Evolutionary conservation across 35 echinoderm and acorn worm genomes (phyloP), one percentile per base, ranked within the genome.

Genomic region (Ptychodera flava): DNA sequence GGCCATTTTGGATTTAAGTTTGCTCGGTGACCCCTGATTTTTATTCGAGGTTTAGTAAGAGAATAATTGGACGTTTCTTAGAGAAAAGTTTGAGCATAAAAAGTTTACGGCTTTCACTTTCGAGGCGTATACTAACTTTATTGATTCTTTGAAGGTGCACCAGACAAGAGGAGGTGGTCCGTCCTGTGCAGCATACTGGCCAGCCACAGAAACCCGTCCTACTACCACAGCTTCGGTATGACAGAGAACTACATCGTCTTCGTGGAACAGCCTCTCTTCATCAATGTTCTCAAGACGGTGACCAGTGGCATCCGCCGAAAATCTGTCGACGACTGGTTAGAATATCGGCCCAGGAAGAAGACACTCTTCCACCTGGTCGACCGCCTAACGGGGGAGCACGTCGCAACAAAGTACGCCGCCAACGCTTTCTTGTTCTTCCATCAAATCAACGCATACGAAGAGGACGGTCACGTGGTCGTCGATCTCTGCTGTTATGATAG

Each of bases 391-490:
- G 80, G 79, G 16, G 79, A 83, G 33, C 34, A 30, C 87, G 38
- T 89, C 2, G 16, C 34, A 29, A 89, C 79, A 75, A 83, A 83
- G 77, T 78, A 91, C 22, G 86, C 88, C 12, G 91, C 88, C 83
- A 84, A 83, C 30, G 79, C 93, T 0, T 83, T 92, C 28, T 94
- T 94, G 76, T 32, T 91, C 77, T 94, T 94, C 36, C 93, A 94
- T 38, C 93, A 94, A 79, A 88, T 94, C 76, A 94, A 94, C 78
- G 93, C 93, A 1, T 94, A 80, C 79, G 93, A 94, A 79, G 86
- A 88, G 80, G 82, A 37, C 1, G 83, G 88, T 27, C 93, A 94
- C 79, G 31, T 94, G 16, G 93, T 94, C 1, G 37, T 94, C 29
- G 93, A 94, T 78, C 77, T 94, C 35, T 91, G 90, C 76, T 82